Base-by-base conservation (phyloP, 2,113 vertebrate genomes). In the Corythoichthys haematopterus region DNA sequence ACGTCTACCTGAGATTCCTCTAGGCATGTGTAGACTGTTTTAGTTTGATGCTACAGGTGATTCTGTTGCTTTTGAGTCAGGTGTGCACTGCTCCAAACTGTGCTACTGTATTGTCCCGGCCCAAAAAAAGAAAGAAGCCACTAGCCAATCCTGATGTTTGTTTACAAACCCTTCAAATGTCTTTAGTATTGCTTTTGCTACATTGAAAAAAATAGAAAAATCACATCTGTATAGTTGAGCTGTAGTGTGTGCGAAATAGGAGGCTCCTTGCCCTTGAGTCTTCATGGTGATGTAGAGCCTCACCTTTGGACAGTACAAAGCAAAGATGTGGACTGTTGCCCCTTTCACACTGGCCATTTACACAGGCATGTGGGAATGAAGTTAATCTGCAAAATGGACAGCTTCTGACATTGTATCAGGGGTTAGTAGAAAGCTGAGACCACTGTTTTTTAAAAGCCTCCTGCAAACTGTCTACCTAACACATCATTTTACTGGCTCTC, bases 131-230 rank as follows among this genome's bases (percentile, higher is more conserved):
- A 43, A 43, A 43, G 40, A 43, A 67, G 33, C 55, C 55, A 20
- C 0, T 74, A 36, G 35, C 28, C 12, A 36, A 57, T 36, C 33
- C 55, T 57, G 55, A 12, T 36, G 35, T 36, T 57, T 33, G 11
- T 62, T 61, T 69, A 80, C 64, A 88, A 84, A 84, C 78, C 75
- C 72, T 77, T 75, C 83, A 80, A 83, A 83, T 76, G 78, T 86
- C 79, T 82, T 82, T 74, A 83, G 77, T 90, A 90, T 90, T 90
- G 89, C 89, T 90, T 81, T 88, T 89, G 87, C 89, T 90, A 89
- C 89, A 87, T 82, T 88, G 85, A 72, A 89, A 90, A 89, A 88
- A 43, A 88, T 89, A 85, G 76, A 89, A 88, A 87, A 85, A 71
- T 76, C 81, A 76, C 69, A 83, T 85, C 77, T 86, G 83, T 77